Conservation (phyloP, 2,797 vertebrate genomes). For the Halcyon badia region DNA sequence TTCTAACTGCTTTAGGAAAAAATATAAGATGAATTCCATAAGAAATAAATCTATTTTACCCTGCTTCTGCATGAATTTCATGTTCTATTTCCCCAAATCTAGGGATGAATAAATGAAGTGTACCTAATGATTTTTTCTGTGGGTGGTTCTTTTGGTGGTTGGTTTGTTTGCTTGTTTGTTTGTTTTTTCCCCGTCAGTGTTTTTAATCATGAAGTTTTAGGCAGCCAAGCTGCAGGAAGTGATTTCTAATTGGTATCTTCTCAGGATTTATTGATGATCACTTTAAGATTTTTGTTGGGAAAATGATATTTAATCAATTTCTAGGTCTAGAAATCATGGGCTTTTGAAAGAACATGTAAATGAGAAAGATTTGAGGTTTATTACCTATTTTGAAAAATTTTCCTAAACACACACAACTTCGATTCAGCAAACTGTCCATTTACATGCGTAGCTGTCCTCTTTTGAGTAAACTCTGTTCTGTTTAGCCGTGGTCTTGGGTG, state of each 20-base stretch:
- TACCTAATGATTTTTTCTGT: too few relatives aligned
- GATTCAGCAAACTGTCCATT: background rate
- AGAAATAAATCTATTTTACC: background rate
- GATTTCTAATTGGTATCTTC: background rate
- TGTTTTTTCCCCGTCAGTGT: background rate
- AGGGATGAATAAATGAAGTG: background rate
- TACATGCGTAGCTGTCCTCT: background rate
- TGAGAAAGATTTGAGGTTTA: background rate
- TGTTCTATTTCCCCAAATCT: background rate
- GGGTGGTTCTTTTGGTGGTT: background rate
- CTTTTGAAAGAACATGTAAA: background rate
- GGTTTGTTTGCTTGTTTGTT: background rate
- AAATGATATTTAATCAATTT: background rate
- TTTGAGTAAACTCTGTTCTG: fast-evolving
- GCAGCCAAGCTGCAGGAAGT: background rate
- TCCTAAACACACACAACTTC: background rate
- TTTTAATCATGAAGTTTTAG: background rate
- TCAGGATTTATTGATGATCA: background rate
- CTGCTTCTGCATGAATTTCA: background rate
- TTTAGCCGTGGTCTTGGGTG: background rate
- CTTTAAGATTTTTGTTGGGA: background rate
- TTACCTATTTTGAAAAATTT: background rate
- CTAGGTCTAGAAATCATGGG: background rate
- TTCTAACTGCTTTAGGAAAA: background rate
- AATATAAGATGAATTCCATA: background rate